phyloP scores from a whole-genome alignment of 1,140 invertebrate species.

The Bilobella aurantiaca region DNA sequence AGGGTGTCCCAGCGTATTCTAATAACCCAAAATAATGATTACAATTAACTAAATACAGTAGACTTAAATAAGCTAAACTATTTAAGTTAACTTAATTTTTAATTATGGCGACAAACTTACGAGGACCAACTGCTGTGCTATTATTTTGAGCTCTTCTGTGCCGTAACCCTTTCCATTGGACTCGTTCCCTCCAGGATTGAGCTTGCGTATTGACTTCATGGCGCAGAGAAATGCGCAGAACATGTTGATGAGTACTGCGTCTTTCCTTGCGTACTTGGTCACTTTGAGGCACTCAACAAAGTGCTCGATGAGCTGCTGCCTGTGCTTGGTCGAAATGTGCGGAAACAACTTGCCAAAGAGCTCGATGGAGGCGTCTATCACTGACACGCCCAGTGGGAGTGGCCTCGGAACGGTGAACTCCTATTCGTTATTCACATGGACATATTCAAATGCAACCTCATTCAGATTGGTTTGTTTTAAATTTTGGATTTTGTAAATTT shows the following conservation, averaged over 20 bases:
- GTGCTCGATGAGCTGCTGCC: constrained; percentile 92
- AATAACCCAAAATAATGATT: constrained; percentile 30
- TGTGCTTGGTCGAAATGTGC: constrained; percentile 84
- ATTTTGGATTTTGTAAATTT: constrained; percentile 12
- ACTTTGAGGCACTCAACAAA: constrained; percentile 77
- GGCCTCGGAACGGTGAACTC: constrained; percentile 63
- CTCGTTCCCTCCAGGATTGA: constrained; percentile 8
- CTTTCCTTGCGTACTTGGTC: constrained; percentile 79
- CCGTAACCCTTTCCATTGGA: constrained; percentile 15
- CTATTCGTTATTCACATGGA: constrained; percentile 39
- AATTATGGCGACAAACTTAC: constrained; percentile 23
- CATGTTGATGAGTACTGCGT: constrained; percentile 94
- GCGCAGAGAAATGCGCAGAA: constrained; percentile 86
- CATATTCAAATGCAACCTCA: constrained; percentile 3
- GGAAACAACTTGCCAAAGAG: constrained; percentile 91
- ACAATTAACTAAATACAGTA: neutral
- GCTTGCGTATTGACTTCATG: constrained; percentile 49
- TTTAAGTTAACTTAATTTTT: no score
- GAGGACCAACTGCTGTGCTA: constrained; percentile 29
- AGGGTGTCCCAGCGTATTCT: constrained; percentile 66
- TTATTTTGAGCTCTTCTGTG: constrained; percentile 25
- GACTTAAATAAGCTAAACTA: neutral
- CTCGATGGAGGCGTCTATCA: constrained; percentile 86
- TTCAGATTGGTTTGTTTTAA: constrained; percentile 21
- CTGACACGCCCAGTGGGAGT: constrained; percentile 86